Evolutionary conservation across 2,113 vertebrate genomes (phyloP).

Genomic region (Callopanchax toddi): DNA sequence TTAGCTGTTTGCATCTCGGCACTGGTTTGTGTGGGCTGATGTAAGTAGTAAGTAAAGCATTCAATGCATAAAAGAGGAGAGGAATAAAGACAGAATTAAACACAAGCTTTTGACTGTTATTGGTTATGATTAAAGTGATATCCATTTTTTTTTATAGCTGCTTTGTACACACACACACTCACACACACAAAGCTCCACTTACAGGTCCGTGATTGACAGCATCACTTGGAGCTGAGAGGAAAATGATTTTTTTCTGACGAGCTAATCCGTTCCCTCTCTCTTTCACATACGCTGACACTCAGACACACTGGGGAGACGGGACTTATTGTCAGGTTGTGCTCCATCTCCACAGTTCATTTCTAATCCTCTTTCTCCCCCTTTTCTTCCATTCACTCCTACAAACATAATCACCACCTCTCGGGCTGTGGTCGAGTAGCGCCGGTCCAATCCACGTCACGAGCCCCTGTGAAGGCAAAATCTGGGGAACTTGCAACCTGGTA

Average conservation of each 20-base stretch:
- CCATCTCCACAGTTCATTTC: conserved; percentile 64
- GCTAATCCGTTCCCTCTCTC: conserved; percentile 59
- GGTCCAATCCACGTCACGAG: conserved; percentile 32
- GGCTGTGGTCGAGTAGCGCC: conserved; percentile 28
- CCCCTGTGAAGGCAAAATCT: conserved; percentile 25
- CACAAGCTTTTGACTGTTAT: conserved; percentile 16
- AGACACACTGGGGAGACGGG: conserved; percentile 57
- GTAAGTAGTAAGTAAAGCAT: conserved; percentile 1
- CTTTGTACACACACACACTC: background rate
- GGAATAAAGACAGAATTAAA: conserved; percentile 11
- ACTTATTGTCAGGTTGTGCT: conserved; percentile 66
- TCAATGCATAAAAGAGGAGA: background rate
- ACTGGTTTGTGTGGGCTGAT: background rate
- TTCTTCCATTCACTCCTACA: conserved; percentile 19
- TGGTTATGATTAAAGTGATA: conserved; percentile 11
- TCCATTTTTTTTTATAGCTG: conserved; percentile 9
- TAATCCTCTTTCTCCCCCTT: conserved; percentile 61
- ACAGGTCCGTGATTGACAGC: conserved; percentile 59
- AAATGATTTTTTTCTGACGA: conserved; percentile 35
- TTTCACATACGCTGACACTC: conserved; percentile 50
- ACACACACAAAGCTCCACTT: conserved; percentile 10
- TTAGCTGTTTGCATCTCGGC: background rate
- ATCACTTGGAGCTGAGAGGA: conserved; percentile 56
- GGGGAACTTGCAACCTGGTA: conserved; percentile 15
- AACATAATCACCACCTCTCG: conserved; percentile 12